phyloP scores from a whole-genome alignment of 2,888 invertebrate species.

The Mythimna lalbum region DNA sequence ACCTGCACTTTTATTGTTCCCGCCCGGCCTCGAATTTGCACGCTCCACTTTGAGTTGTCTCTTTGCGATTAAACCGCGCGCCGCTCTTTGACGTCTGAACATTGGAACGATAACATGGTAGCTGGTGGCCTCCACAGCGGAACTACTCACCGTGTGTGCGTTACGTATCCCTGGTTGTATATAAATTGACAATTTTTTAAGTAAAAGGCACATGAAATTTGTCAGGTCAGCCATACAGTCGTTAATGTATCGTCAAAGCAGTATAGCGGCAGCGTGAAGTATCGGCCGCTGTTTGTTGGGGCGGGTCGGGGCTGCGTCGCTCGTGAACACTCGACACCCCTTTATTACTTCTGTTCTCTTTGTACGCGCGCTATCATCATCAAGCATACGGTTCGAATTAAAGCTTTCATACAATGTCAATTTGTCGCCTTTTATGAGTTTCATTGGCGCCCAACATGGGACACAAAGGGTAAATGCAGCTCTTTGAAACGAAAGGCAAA shows the following conservation, averaged over 20 bases:
- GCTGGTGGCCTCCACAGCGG: constrained; percentile 39
- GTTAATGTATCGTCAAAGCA: constrained; percentile 46
- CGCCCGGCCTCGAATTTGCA: constrained; percentile 86
- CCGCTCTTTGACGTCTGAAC: constrained; percentile 77
- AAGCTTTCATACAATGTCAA: constrained; percentile 80
- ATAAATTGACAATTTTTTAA: constrained; percentile 51
- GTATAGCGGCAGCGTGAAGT: constrained; percentile 43
- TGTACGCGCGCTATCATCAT: constrained; percentile 82
- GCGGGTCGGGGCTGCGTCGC: constrained; percentile 65
- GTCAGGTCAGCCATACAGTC: constrained; percentile 52
- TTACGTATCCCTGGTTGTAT: constrained; percentile 38
- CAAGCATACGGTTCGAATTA: constrained; percentile 85
- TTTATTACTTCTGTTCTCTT: constrained; percentile 88
- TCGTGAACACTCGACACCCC: constrained; percentile 85
- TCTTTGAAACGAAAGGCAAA: constrained; percentile 37
- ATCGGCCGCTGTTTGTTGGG: constrained; percentile 61
- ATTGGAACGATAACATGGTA: constrained; percentile 72
- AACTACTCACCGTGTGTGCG: constrained; percentile 27
- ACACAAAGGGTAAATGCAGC: constrained; percentile 59
- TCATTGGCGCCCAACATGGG: constrained; percentile 79
- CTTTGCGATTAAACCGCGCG: constrained; percentile 84
- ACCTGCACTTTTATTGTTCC: constrained; percentile 90
- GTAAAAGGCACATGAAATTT: constrained; percentile 55
- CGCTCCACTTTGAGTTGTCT: constrained; percentile 88
- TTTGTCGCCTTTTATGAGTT: constrained; percentile 75